These are phyloP conservation scores for Macrochelys suwanniensis DNA, from an alignment of 2,797 vertebrate genomes.

Conservation along the genomic window DNA sequence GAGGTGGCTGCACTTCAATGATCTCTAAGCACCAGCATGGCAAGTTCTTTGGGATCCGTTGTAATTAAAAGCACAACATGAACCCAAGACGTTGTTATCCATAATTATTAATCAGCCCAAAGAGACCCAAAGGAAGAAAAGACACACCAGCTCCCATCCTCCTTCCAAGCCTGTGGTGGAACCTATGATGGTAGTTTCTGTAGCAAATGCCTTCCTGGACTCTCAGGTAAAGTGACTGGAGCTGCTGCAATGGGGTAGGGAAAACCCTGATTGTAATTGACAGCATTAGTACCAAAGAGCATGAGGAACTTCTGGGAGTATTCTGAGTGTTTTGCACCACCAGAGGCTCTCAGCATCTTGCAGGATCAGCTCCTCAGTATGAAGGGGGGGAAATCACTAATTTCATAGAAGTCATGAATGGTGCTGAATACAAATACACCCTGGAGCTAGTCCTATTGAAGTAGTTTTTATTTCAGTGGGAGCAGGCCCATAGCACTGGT, in stretches of 20 bases:
- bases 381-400: not conserved
- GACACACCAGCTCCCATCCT: not conserved
- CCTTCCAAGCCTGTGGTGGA: not conserved
- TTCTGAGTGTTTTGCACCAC: not conserved
- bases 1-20: not conserved
- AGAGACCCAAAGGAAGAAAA: not conserved
- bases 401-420: not conserved
- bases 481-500: not conserved
- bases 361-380: not conserved
- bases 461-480: no score
- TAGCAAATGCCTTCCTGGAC: not conserved
- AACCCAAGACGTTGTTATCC: not conserved
- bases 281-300: not conserved
- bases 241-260: rapidly evolving
- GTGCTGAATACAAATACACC: not conserved
- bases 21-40: not conserved
- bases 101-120: not conserved
- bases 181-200: not conserved
- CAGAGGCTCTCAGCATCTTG: not conserved
- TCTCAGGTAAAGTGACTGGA: not conserved
- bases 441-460: not conserved
- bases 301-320: not conserved
- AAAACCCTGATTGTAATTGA: rapidly evolving
- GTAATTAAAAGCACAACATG: not conserved
- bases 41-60: not conserved